Evolutionary conservation across 2,113 vertebrate genomes (phyloP), one percentile per base, ranked within the genome.

Genomic region (Cnemophilus loriae): DNA sequence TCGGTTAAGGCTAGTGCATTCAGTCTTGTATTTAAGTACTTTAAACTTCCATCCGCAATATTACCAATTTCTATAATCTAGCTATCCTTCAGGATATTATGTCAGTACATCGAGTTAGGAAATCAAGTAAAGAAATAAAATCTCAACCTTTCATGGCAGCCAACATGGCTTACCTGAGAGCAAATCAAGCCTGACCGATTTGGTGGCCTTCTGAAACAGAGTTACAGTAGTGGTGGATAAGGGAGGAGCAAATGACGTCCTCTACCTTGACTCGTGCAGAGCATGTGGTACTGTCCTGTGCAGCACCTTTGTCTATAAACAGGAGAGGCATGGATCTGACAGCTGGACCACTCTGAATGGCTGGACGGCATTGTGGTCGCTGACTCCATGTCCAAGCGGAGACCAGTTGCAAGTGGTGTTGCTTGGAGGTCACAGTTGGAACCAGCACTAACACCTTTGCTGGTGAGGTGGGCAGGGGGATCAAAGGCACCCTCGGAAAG

Each of bases 381-480:
- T 26, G 19, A 8, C 16, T 39, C 3, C 0, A 21, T 17, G 16
- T 14, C 41, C 30, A 24, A 3, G 7, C 21, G 41, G 41, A n/a
- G n/a, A 11, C 16, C 24, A 16, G 10, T 2, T 19, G 30, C 5
- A 13, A 8, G 28, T 21, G 56, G 9, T 5, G 10, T 6, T n/a
- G 35, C 28, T n/a, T 20, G 30, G 64, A 24, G 9, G 5, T 69
- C 39, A 12, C 15, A 46, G 28, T 0, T n/a, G 39, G 20, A 55
- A 4, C 16, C 20, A 41, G 24, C 8, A 8, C 0, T 41, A 12
- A 41, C 13, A 13, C 5, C 24, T 41, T 14, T 37, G 33, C 15
- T 0, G 0, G 7, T 44, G 37, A 7, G 9, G 8, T 18, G 53
- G 37, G 9, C 37, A 37, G 37, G 11, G 16, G 4, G 8, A 30